Conservation (phyloP, 2,113 vertebrate genomes). For the Kryptolebias marmoratus region DNA sequence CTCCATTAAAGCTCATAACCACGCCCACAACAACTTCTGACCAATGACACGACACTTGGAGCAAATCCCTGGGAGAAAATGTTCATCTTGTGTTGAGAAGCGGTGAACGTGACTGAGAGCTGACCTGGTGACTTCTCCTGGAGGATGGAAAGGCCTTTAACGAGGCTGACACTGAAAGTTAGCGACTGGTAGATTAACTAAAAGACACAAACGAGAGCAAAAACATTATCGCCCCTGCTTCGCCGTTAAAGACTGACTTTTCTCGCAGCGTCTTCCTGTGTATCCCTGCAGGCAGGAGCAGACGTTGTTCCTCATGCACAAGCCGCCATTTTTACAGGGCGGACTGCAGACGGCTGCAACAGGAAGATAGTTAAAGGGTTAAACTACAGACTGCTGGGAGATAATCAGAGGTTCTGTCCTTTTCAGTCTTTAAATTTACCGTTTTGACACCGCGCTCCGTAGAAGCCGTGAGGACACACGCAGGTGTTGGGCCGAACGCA, state of each 20-base stretch:
- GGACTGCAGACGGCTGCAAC: slow-evolving; percentile 82
- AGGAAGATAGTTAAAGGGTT: neutral
- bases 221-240: no score
- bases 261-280: slow-evolving; percentile 80
- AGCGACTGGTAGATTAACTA: no score
- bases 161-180: no score
- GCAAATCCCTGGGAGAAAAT: no score
- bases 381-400: neutral
- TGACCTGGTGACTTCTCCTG: no score
- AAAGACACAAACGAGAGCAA: no score
- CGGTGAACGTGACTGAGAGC: no score
- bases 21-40: no score
- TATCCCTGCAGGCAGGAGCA: slow-evolving; percentile 83
- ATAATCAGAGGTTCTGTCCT: neutral
- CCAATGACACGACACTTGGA: no score
- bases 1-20: no score
- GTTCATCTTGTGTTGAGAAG: no score
- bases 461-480: slow-evolving; percentile 77
- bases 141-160: no score
- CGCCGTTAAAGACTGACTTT: slow-evolving; percentile 70
- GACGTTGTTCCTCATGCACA: slow-evolving; percentile 77
- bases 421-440: slow-evolving; percentile 53
- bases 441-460: slow-evolving; percentile 78
- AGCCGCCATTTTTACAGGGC: slow-evolving; percentile 84
- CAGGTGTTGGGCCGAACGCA: slow-evolving; percentile 72